Percentiles rank a stretch among this genome's conserved stretches.
phyloP scores from a whole-genome alignment of 2,888 invertebrate species.

The Melieria crassipennis region DNA sequence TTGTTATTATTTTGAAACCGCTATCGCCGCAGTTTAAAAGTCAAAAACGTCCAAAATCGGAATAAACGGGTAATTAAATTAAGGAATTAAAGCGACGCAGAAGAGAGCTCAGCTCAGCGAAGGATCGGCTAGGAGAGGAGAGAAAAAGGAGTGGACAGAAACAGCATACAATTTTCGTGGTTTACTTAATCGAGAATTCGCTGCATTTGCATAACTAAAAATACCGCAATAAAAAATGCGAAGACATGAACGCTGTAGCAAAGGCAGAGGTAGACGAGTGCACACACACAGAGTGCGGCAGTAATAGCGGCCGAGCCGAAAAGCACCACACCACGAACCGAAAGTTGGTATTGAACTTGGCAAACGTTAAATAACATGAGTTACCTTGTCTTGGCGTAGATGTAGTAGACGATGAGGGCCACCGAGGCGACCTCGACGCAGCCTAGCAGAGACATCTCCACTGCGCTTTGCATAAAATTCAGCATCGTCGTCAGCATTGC shows the following conservation, averaged over 20 bases:
- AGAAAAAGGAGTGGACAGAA: no score
- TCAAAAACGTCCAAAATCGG: no score
- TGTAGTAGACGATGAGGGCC: conserved; percentile 60
- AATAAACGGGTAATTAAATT: no score
- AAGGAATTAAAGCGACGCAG: no score
- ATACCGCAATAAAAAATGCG: not conserved
- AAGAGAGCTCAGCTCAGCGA: no score
- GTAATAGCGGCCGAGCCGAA: not conserved
- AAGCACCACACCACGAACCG: not conserved
- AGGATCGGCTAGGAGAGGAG: no score
- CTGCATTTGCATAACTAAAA: conserved; percentile 1
- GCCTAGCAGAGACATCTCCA: conserved; percentile 57
- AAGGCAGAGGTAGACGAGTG: conserved; percentile 1
- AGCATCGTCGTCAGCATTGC: conserved; percentile 54
- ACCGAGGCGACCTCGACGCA: conserved; percentile 62
- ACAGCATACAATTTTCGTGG: no score
- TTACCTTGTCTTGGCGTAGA: conserved; percentile 64
- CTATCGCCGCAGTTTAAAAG: no score
- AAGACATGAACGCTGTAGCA: no score
- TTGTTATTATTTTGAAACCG: no score
- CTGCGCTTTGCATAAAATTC: conserved; percentile 55
- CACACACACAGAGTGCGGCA: not conserved
- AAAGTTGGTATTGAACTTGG: conserved; percentile 28
- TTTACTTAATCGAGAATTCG: not conserved
- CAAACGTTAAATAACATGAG: conserved; percentile 15